A percentile compares a stretch with the other conserved stretches of the same genome.
Conservation (phyloP, 2,888 invertebrate genomes). For the Campopleginae sp. region DNA sequence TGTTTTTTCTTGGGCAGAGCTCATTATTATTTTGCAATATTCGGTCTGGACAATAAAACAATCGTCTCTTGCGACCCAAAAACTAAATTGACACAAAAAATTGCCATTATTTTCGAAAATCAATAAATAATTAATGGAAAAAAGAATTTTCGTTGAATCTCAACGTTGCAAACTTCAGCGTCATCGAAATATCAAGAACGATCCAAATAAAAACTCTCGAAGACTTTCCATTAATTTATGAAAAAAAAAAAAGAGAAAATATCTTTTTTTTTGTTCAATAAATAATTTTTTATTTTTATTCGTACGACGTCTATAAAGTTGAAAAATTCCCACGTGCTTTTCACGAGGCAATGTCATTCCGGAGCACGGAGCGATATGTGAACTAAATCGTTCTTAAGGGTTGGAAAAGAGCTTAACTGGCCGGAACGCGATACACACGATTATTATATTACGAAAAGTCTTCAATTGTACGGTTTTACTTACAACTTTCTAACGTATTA, state of each 20-base stretch:
- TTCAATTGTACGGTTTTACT: slow-evolving; percentile 32
- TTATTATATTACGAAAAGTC: slow-evolving; percentile 29
- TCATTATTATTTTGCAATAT: too few species aligned
- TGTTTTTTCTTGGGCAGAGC: too few species aligned
- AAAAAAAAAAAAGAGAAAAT: background rate
- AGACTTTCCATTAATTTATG: background rate
- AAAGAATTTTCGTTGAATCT: too few species aligned
- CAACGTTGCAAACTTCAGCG: too few species aligned
- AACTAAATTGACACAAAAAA: too few species aligned
- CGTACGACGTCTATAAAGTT: background rate
- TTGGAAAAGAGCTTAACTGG: slow-evolving; percentile 40
- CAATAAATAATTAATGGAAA: too few species aligned
- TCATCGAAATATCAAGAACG: background rate
- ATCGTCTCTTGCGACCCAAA: too few species aligned
- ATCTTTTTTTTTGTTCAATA: background rate
- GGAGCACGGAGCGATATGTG: slow-evolving; percentile 52
- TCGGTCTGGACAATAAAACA: too few species aligned
- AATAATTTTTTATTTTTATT: background rate
- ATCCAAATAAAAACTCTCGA: background rate
- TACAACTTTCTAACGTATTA: slow-evolving; percentile 8
- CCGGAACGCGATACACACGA: slow-evolving; percentile 17
- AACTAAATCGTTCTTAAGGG: slow-evolving; percentile 57
- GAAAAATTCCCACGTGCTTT: background rate
- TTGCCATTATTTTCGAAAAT: too few species aligned
- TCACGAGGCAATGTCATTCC: background rate